These are phyloP conservation scores for Carterocephalus palaemon DNA, from an alignment of 2,888 invertebrate species.

Conservation along the genomic window DNA sequence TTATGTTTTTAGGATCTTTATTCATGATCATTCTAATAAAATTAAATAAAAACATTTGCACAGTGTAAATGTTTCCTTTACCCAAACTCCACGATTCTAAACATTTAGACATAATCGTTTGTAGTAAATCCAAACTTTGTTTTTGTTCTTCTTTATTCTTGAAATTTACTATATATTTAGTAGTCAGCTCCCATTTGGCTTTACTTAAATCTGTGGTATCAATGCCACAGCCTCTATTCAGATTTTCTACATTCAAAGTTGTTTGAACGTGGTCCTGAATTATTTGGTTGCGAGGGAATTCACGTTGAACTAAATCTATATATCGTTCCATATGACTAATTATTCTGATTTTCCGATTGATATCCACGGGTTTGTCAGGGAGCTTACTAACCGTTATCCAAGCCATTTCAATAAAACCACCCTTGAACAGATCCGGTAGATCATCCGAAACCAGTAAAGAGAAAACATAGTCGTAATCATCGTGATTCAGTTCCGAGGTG, in stretches of 20 bases:
- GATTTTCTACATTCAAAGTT: too few species aligned
- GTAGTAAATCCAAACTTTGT: constrained; percentile 9
- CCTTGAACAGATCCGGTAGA: constrained; percentile 37
- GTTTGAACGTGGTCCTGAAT: constrained; percentile 42
- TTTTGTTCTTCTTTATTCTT: constrained; percentile 12
- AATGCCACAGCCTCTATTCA: too few species aligned
- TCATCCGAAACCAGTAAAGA: constrained; percentile 31
- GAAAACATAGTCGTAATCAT: constrained; percentile 48
- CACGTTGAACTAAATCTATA: constrained; percentile 37
- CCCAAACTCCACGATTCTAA: neutral
- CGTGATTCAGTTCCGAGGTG: constrained; percentile 40
- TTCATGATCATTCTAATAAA: neutral
- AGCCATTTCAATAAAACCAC: constrained; percentile 37
- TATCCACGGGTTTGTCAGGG: constrained; percentile 36
- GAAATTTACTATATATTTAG: constrained; percentile 27
- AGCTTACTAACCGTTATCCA: constrained; percentile 45
- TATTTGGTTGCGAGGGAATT: constrained; percentile 36
- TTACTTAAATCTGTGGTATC: constrained; percentile 26
- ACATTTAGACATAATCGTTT: constrained; percentile 8
- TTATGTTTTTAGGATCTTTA: constrained; percentile 2
- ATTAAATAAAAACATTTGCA: neutral
- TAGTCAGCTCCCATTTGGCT: constrained; percentile 38
- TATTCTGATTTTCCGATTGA: constrained; percentile 33
- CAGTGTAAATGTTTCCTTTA: neutral
- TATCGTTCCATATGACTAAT: constrained; percentile 34